Base-by-base conservation (phyloP, 2,888 invertebrate genomes). In the Tuberolachnus salignus region DNA sequence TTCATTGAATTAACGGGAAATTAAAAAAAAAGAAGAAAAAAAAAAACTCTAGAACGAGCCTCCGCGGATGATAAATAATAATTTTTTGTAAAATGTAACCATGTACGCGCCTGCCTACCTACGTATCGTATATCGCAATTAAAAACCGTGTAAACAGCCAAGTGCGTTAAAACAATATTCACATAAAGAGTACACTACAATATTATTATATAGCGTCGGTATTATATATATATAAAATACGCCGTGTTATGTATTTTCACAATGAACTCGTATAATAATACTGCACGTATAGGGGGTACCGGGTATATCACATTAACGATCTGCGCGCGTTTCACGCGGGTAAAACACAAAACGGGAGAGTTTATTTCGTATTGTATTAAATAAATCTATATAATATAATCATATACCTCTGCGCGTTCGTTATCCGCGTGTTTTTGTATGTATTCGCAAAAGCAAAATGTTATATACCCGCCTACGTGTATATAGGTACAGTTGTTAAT, bases 291-390 rank as follows among this genome's bases (percentile, higher is more conserved):
- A n/a, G n/a, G n/a, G n/a, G n/a, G n/a, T n/a, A n/a, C n/a, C n/a
- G n/a, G n/a, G n/a, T n/a, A 63, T 63, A 73, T 73, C 63, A 16
- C 59, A 11, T 73, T 63, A 73, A 73, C 73, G 63, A 73, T 73
- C 73, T 63, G 51, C 59, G 57, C 57, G 46, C 49, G 51, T 51
- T 34, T 61, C n/a, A 14, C 59, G 34, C 59, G 46, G 14, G 16
- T n/a, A 57, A 19, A 59, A 26, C 49, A 51, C 61, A 51, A 49
- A 34, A 51, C 59, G 59, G 21, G 34, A 3, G 51, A 72, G 57
- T 61, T 72, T 63, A 51, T 49, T 63, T 63, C 14, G 72, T 16
- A 34, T 72, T n/a, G 26, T n/a, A n/a, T 51, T 26, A 19, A 14
- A 14, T 3, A 34, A 8, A 59, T 4, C 3, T 6, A 34, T 51